Conservation (phyloP, 1,140 invertebrate genomes). For the Tetragonula clypearis region DNA sequence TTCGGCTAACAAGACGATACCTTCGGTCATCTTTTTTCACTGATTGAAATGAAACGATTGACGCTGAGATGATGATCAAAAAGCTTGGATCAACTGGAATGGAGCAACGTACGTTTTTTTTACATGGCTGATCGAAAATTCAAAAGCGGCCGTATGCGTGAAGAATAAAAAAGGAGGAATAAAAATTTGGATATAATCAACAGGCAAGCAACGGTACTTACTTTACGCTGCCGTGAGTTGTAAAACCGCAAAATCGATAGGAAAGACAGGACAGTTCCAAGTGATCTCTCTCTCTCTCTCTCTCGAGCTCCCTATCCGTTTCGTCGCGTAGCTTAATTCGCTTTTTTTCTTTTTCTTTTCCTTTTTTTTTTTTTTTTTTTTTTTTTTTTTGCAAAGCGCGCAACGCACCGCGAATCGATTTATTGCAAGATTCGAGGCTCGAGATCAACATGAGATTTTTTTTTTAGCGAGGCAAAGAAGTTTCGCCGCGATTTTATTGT, state of each 20-base stretch:
- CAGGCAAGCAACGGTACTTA: conserved; percentile 18
- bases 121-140: neutral
- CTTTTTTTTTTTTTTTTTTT: neutral
- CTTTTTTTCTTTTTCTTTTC: neutral
- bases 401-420: too few relatives aligned
- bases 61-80: neutral
- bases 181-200: neutral
- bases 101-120: neutral
- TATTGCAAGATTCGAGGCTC: neutral
- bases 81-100: neutral
- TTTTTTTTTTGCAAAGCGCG: too few relatives aligned
- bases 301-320: neutral
- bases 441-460: neutral
- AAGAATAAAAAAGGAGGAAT: neutral
- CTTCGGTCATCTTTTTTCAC: neutral
- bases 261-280: neutral
- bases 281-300: too few relatives aligned
- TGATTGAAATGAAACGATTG: neutral
- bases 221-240: neutral
- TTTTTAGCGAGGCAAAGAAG: neutral
- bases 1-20: too few relatives aligned
- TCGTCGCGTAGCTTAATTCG: neutral
- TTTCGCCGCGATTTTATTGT: neutral
- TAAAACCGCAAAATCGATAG: neutral
- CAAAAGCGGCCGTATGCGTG: neutral